phyloP scores from a whole-genome alignment of 2,113 vertebrate genomes.

The Corythornis cristatus region DNA sequence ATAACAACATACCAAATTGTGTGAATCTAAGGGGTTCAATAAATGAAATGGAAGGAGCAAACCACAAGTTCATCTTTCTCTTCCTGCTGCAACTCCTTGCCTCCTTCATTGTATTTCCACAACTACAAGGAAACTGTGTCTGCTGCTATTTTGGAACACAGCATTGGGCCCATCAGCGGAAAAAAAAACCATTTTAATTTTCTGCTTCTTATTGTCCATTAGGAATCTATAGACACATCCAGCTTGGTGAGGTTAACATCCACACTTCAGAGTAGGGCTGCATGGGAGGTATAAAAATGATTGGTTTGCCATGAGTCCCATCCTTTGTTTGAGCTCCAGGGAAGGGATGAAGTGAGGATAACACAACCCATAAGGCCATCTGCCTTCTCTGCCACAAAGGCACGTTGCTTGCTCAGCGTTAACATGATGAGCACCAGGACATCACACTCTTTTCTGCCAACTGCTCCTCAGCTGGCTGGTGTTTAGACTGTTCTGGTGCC shows the following conservation, averaged over 20 bases:
- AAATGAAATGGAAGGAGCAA: neutral
- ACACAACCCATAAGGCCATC: neutral
- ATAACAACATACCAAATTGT: neutral
- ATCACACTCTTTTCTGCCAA: neutral
- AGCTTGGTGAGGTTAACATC: neutral
- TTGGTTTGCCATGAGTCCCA: neutral
- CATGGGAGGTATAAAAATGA: neutral
- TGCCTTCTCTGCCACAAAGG: neutral
- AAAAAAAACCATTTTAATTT: neutral
- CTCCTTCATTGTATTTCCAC: neutral
- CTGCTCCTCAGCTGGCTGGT: neutral
- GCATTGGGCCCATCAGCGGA: fast-evolving
- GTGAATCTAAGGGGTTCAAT: neutral
- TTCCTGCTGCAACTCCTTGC: neutral
- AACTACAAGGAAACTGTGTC: neutral
- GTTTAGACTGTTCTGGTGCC: fast-evolving
- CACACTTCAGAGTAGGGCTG: neutral
- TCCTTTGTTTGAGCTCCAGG: neutral
- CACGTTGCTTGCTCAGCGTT: neutral
- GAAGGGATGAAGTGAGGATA: neutral
- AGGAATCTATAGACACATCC: neutral
- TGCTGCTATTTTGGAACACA: neutral
- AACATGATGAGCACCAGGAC: neutral
- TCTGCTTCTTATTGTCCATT: neutral
- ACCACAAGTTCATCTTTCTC: neutral